A percentile compares a stretch with the other conserved stretches of the same genome.
phyloP scores from a whole-genome alignment of 2,797 vertebrate species.

The Acropternis orthonyx region DNA sequence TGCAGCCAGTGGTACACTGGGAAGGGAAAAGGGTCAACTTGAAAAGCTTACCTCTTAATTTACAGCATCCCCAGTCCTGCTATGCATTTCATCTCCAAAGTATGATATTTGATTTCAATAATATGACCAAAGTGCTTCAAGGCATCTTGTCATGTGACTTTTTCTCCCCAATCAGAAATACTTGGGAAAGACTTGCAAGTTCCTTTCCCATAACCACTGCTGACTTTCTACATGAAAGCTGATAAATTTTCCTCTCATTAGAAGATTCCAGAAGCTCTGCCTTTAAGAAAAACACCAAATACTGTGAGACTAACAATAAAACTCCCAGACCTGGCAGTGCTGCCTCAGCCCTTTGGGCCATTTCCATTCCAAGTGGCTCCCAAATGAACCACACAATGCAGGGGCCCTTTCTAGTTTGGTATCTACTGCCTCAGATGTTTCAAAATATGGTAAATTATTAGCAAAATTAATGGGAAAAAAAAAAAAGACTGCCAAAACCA shows the following conservation, averaged over 20 bases:
- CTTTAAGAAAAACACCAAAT: conserved; percentile 14
- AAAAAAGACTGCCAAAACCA: neutral
- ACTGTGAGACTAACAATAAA: neutral
- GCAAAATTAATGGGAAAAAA: neutral
- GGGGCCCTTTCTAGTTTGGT: neutral
- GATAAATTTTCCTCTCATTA: neutral
- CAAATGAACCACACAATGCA: neutral
- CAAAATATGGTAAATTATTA: neutral
- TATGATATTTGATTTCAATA: neutral
- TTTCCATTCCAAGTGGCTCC: neutral
- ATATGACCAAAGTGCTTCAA: neutral
- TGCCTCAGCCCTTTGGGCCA: neutral
- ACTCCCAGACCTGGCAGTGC: neutral
- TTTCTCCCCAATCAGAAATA: neutral
- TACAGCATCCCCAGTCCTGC: neutral
- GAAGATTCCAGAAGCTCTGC: neutral
- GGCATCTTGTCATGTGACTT: neutral
- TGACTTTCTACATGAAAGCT: neutral
- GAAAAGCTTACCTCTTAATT: neutral
- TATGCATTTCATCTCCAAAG: neutral
- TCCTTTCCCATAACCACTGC: neutral
- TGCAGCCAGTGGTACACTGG: neutral
- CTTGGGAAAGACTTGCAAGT: neutral
- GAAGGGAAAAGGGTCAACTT: neutral
- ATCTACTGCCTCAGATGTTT: neutral